Percentiles rank a stretch among this genome's conserved stretches.
Evolutionary conservation across 2,113 vertebrate species (phyloP).

Genomic region (Etia nguti): DNA sequence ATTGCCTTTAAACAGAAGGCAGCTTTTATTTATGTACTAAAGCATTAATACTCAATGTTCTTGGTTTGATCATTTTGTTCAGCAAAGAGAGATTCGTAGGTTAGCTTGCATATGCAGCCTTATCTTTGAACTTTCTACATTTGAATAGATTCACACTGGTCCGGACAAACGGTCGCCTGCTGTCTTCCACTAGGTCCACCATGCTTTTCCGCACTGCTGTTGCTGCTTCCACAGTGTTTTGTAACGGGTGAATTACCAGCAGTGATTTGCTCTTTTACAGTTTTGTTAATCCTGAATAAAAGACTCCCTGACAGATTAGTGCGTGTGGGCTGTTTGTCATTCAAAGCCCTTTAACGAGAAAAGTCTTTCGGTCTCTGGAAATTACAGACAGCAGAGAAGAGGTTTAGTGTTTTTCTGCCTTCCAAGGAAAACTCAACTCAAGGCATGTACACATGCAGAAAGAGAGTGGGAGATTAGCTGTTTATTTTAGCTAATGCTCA

Average conservation of each 20-base stretch:
- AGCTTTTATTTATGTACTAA: not conserved
- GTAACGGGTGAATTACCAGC: not conserved
- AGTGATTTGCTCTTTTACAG: conserved; percentile 19
- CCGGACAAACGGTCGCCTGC: not conserved
- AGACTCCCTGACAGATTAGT: conserved; percentile 1
- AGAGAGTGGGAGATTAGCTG: not conserved
- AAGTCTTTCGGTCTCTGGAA: not conserved
- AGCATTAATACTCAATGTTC: not conserved
- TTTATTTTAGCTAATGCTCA: not conserved
- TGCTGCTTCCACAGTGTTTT: not conserved
- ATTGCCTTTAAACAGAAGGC: not conserved
- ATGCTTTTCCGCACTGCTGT: not conserved
- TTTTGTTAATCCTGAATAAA: conserved; percentile 25
- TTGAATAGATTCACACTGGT: not conserved
- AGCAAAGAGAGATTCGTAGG: not conserved
- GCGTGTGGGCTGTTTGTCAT: conserved; percentile 5
- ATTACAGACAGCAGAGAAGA: not conserved
- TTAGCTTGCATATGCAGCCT: not conserved
- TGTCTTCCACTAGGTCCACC: not conserved
- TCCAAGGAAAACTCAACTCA: not conserved
- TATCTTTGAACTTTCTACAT: not conserved
- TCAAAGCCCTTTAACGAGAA: not conserved
- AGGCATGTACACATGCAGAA: not conserved
- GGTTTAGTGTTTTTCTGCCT: not conserved
- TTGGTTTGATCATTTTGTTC: not conserved